Evolutionary conservation across 2,113 vertebrate species (phyloP), one percentile per base, ranked within the genome.

Genomic region (Esox niger): DNA sequence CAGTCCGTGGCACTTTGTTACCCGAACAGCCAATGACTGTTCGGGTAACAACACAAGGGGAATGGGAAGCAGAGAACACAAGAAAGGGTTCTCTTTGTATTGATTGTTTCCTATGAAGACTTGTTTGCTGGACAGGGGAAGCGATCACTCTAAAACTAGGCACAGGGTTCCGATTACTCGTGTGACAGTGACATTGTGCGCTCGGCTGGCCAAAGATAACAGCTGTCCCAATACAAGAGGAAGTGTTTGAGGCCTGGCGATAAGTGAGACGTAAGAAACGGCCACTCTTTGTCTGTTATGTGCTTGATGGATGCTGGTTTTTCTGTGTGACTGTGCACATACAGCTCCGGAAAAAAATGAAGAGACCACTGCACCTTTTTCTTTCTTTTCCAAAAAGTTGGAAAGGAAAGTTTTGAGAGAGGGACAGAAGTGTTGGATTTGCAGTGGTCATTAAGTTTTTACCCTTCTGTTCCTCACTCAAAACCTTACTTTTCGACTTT

Each of bases 141-240:
- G 66, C 17, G 23, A 47, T 11, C 3, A 46, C 35, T 10, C 49
- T 54, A 76, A 70, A 69, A 71, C 61, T n/a, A 54, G 69, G 69
- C 68, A 57, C 76, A 57, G n/a, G 80, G 81, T 81, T 86, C 83
- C 79, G 70, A 83, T 86, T 87, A 83, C 80, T 77, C 65, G 75
- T 72, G 76, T 79, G 84, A 82, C 76, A 79, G 73, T 86, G 82
- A 85, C 82, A 78, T 72, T 78, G 62, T 20, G 62, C 21, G 23
- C 54, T 27, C 58, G 38, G 76, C 68, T 56, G 62, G 78, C 80
- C 77, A 72, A 69, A 89, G 86, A 90, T 87, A 88, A 86, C 80
- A 85, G 83, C 84, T 84, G 87, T 76, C 80, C 64, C 4, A 73
- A 58, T 80, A 76, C 80, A 78, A 33, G 78, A 78, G 84, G 86